Evolutionary conservation across 2,113 vertebrate genomes (phyloP), one percentile per base, ranked within the genome.

Genomic region (Hiodon alosoides): DNA sequence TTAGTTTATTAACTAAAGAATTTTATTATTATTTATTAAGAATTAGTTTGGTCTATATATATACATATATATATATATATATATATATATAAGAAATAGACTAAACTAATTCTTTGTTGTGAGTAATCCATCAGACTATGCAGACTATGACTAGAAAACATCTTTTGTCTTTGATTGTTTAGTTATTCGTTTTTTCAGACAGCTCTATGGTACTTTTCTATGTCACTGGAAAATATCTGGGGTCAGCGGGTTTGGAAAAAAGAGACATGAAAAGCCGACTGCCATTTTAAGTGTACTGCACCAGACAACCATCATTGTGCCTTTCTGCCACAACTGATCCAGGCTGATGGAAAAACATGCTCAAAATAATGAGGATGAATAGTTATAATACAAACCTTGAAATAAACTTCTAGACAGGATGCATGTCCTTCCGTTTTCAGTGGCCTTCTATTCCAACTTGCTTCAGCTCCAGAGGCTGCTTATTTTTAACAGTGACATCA

Each of bases 401-500:
- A 46, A 7, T 5, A 59, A 13, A 11, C 10, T 46, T 55, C 11
- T 46, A 69, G 8, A 6, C 46, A 10, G 48, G 70, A 3, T 31
- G 31, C 61, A n/a, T 4, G 55, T 60, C 13, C 58, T 14, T 6
- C 58, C 57, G 17, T 4, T 11, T 48, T 46, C 57, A 31, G 7
- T n/a, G 17, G 48, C 65, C n/a, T 14, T 16, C 16, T 60, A 54
- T 67, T 66, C 62, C 72, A 57, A 11, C 57, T 74, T 74, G 31
- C 61, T 14, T 46, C 51, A 17, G 51, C 52, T 66, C 72, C 57
- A 66, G 17, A 66, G 31, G 61, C 52, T n/a, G 47, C 61, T 55
- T 66, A 66, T 74, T 74, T 74, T 67, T 74, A 67, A 74, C 73
- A 17, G 69, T 79, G 78, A 79, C 74, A 72, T 76, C 78, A 79